phyloP scores from a whole-genome alignment of 2,797 vertebrate genomes.

The Macropodus opercularis region DNA sequence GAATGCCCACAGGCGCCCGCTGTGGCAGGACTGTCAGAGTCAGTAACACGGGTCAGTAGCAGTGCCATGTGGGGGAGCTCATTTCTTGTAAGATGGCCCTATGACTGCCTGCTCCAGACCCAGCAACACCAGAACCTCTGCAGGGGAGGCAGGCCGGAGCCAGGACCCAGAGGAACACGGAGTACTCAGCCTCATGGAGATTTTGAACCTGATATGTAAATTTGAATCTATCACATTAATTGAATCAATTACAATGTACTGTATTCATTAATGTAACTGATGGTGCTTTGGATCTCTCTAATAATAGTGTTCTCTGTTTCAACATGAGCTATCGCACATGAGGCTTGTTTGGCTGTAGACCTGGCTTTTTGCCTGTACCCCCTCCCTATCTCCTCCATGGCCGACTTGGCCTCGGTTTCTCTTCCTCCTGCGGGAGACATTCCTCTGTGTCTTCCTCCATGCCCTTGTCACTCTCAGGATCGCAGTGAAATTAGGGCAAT shows the following conservation, averaged over 20 bases:
- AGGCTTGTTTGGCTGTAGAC: conserved; percentile 10
- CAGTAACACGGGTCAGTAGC: conserved; percentile 80
- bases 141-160: conserved; percentile 68
- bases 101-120: conserved; percentile 63
- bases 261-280: conserved; percentile 28
- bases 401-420: conserved; percentile 82
- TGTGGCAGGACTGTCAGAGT: conserved; percentile 82
- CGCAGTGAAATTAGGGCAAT: conserved; percentile 19
- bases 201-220: conserved; percentile 33
- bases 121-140: conserved; percentile 71
- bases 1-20: conserved; percentile 77
- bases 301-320: not conserved
- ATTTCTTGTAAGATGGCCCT: conserved; percentile 68
- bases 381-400: conserved; percentile 5
- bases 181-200: conserved; percentile 46
- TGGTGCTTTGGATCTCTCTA: conserved; percentile 6
- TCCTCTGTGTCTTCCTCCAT: conserved; percentile 68
- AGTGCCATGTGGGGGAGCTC: conserved; percentile 78
- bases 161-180: conserved; percentile 60
- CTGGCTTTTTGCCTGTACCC: conserved; percentile 8
- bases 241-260: conserved; percentile 36
- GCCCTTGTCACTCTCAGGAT: conserved; percentile 42
- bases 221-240: conserved; percentile 45
- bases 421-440: conserved; percentile 91
- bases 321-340: conserved; percentile 2